Conservation (phyloP, 2,888 invertebrate species). For the Ptilodon capucinus region DNA sequence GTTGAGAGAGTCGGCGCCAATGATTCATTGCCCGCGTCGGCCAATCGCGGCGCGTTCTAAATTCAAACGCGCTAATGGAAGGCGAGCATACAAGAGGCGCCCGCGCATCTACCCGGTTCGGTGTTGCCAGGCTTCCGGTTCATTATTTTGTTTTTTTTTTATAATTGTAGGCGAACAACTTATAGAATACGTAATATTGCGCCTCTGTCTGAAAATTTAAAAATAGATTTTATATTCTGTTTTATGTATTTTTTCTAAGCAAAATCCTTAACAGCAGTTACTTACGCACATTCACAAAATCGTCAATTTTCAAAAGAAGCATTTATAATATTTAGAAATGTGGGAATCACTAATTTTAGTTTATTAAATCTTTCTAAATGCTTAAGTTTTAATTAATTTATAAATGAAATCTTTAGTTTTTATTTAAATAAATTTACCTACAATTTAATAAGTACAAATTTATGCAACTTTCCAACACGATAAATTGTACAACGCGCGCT, state of each 20-base stretch:
- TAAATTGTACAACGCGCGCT: conserved; percentile 18
- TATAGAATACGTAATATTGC: no score
- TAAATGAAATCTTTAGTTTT: not conserved
- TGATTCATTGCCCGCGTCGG: conserved; percentile 60
- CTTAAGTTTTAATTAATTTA: no score
- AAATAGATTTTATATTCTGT: no score
- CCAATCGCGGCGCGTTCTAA: conserved; percentile 71
- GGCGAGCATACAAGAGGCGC: conserved; percentile 64
- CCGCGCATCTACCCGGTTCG: conserved; percentile 54
- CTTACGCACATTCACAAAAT: no score
- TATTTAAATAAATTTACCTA: not conserved
- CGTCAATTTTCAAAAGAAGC: no score
- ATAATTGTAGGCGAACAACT: no score
- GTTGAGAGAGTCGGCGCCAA: conserved; percentile 51
- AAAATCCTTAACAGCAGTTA: no score
- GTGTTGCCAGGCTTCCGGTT: conserved; percentile 45
- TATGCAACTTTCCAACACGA: not conserved
- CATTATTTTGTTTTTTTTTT: not conserved
- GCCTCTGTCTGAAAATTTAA: no score
- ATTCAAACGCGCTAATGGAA: conserved; percentile 79
- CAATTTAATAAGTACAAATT: not conserved
- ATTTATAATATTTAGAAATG: no score
- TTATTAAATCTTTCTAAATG: no score
- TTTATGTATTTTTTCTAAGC: no score
- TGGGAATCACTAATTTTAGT: no score